These are phyloP conservation scores for Anneissia japonica DNA, from an alignment of 35 echinoderm and acorn worm species.

Conservation along the genomic window DNA sequence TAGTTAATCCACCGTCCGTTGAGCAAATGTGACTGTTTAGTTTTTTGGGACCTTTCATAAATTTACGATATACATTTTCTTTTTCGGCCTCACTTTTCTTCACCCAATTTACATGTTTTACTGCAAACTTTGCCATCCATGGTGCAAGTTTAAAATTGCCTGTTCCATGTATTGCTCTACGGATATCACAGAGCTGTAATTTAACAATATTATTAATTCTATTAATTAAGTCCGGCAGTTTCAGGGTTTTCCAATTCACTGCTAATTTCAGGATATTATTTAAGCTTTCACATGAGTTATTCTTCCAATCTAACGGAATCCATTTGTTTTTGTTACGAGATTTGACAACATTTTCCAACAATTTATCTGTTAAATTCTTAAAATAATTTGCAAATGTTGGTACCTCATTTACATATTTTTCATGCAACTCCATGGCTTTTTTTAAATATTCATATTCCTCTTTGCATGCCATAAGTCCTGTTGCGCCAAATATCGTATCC, in stretches of 20 bases:
- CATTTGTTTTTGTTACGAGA: background rate
- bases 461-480: background rate
- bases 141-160: background rate
- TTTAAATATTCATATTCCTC: background rate
- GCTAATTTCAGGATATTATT: constrained; percentile 8
- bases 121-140: background rate
- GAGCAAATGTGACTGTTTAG: too few species aligned
- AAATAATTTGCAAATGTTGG: constrained; percentile 12
- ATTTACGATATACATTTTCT: too few species aligned
- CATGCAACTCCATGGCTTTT: too few species aligned
- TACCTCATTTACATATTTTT: background rate
- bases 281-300: constrained; percentile 18
- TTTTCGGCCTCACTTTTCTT: too few species aligned
- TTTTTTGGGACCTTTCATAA: too few species aligned
- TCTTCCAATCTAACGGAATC: background rate
- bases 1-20: too few species aligned
- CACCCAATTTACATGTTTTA: too few species aligned
- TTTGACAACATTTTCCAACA: background rate
- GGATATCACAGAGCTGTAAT: background rate
- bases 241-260: background rate
- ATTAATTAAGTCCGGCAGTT: background rate
- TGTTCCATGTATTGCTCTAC: background rate
- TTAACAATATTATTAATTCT: background rate
- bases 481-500: background rate
- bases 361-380: background rate